Evolutionary conservation across 2,797 vertebrate genomes (phyloP), one percentile per base, ranked within the genome.

Genomic region (Channa striata): DNA sequence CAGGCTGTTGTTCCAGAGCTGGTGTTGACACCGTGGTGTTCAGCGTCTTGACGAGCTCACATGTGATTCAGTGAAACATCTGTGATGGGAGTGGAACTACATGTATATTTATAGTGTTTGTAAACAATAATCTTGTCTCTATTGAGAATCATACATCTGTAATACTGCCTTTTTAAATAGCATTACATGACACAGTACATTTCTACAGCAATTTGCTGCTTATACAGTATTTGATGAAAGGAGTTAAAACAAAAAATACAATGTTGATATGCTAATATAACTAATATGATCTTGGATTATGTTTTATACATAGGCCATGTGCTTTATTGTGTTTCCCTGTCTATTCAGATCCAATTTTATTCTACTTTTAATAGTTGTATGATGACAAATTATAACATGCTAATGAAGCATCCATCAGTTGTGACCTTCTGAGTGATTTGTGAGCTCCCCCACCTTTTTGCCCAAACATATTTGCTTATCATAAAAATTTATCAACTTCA

Each of bases 401-500:
- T 42, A 59, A 50, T 17, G 49, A 68, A 61, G 51, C 63, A 58
- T 42, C 59, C 37, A 25, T 66, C 42, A 68, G 23, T 36, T 70
- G 68, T 25, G 44, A 52, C 69, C 65, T 67, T 85, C 66, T 74
- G 36, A 50, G 34, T 57, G 59, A 77, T 74, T 74, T 82, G 67
- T 83, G 60, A 81, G 40, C 49, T 66, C 60, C 63, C 11, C 49
- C 68, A 74, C 33, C 48, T 59, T 64, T 57, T 59, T 74, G 0
- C 16, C 50, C 74, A 56, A 65, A 75, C 74, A 72, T 80, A 74
- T 89, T 90, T 84, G 56, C 70, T 68, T 71, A 87, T 82, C 78
- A 82, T 54, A 53, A 73, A 87, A 87, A 89, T 74, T 8, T 77
- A 90, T 85, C 75, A 57, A 73, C 56, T 65, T 43, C 59, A 65